Evolutionary conservation across 2,113 vertebrate species (phyloP).

Genomic region (Eptesicus fuscus): DNA sequence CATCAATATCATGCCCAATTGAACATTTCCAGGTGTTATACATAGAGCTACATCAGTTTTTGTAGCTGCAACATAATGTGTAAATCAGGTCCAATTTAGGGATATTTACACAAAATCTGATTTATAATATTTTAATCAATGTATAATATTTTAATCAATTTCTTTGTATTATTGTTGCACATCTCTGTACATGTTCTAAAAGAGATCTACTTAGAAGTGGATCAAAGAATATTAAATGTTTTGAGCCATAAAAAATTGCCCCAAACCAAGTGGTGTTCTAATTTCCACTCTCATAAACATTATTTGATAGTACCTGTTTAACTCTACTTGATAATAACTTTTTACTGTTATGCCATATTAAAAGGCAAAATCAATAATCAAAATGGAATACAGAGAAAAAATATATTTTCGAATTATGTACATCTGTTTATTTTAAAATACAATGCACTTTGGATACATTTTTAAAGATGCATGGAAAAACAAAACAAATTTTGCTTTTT

Average conservation of each 20-base stretch:
- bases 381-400: not conserved
- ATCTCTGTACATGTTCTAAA: not conserved
- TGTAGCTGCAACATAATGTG: not conserved
- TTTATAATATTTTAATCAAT: not conserved
- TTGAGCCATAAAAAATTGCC: not conserved
- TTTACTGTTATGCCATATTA: not conserved
- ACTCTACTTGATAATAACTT: not conserved
- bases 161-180: not conserved
- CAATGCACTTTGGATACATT: rapidly evolving
- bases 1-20: not conserved
- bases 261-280: not conserved
- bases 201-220: not conserved
- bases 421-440: rapidly evolving
- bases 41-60: not conserved
- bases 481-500: not conserved
- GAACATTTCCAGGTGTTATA: not conserved
- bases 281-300: not conserved
- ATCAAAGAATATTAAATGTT: not conserved
- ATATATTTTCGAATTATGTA: rapidly evolving
- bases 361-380: not conserved
- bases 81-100: not conserved
- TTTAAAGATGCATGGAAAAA: not conserved
- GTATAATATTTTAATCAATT: not conserved
- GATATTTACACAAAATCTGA: not conserved
- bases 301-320: not conserved